A percentile compares a stretch with the other conserved stretches of the same genome.
Conservation (phyloP, 1,140 invertebrate genomes). For the Micrasema minimum region DNA sequence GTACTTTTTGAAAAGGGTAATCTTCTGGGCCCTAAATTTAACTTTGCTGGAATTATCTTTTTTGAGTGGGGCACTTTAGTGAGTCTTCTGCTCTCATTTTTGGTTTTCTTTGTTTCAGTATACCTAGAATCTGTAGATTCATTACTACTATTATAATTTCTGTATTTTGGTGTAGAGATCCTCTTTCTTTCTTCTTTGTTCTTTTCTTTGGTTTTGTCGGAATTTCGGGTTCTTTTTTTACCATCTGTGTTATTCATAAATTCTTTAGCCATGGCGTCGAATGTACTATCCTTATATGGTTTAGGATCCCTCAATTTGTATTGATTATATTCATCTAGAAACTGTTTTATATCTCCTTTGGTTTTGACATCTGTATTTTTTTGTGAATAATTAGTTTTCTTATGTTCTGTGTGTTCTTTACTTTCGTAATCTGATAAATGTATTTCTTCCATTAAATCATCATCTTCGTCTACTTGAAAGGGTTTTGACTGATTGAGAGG, state of each 20-base stretch:
- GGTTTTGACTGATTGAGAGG: not conserved
- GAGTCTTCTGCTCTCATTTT: slow-evolving; percentile 17
- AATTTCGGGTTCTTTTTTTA: slow-evolving; percentile 14
- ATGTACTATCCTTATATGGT: slow-evolving; percentile 1
- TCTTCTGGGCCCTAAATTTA: slow-evolving; percentile 52
- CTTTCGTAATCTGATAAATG: slow-evolving; percentile 11
- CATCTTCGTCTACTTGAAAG: slow-evolving; percentile 1
- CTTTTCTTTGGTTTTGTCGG: slow-evolving; percentile 35
- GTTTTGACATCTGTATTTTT: slow-evolving; percentile 16
- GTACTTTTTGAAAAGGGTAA: slow-evolving; percentile 46
- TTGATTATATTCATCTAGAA: slow-evolving; percentile 33
- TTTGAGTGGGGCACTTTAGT: slow-evolving; percentile 40
- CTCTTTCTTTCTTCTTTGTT: slow-evolving; percentile 40
- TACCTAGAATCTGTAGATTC: slow-evolving; percentile 35
- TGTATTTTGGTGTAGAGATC: slow-evolving; percentile 5
- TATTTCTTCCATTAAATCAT: slow-evolving; percentile 18
- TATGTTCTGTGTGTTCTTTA: slow-evolving; percentile 3
- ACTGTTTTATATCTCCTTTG: slow-evolving; percentile 19
- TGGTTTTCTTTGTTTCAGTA: slow-evolving; percentile 30
- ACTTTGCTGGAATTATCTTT: slow-evolving; percentile 26
- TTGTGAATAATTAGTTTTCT: not conserved
- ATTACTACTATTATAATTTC: slow-evolving; percentile 31
- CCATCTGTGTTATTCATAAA: slow-evolving; percentile 14
- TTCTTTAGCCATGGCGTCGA: slow-evolving; percentile 35
- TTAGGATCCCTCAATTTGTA: slow-evolving; percentile 24